Base-by-base conservation (phyloP, 2,797 vertebrate genomes). In the Danio choprae region DNA sequence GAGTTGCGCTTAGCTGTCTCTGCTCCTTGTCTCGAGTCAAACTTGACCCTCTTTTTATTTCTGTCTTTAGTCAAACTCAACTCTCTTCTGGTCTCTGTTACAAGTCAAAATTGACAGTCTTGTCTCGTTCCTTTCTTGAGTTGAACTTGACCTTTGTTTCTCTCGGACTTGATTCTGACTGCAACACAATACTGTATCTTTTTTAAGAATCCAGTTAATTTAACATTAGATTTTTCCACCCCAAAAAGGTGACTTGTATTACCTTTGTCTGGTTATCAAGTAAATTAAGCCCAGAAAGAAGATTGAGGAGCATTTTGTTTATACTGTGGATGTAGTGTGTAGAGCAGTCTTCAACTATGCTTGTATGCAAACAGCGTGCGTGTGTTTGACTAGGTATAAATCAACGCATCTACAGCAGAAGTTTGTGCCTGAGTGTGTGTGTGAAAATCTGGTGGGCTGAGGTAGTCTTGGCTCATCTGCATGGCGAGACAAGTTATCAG, bases 401-500 rank as follows among this genome's bases (percentile, higher is more conserved):
- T 72, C 69, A 55, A 73, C 12, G 29, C 59, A 80, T 80, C 69
- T 73, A 48, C 43, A 59, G 65, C 67, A 78, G 59, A 79, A 79
- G 82, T 83, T 67, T 60, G 55, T 72, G 44, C 71, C 43, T 56
- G 18, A 18, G 79, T 10, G 74, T 20, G 59, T 73, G 43, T 55
- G 20, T 80, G 77, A 67, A 48, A 58, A 74, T 74, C 79, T 74
- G 53, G 69, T 75, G 55, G 81, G 75, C 60, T 71, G 80, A 82
- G 85, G 79, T 59, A 84, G 83, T 80, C 82, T 80, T 88, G 85
- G 86, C 87, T 91, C 90, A 90, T 90, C 92, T 93, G 89, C 90
- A 87, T 92, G 92, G 91, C 90, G 91, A 90, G 91, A 91, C 91
- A 90, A 92, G 92, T 93, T 92, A 90, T 92, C 88, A 90, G 88